Evolutionary conservation across 2,113 vertebrate genomes (phyloP).

Genomic region (Lepus timidus): DNA sequence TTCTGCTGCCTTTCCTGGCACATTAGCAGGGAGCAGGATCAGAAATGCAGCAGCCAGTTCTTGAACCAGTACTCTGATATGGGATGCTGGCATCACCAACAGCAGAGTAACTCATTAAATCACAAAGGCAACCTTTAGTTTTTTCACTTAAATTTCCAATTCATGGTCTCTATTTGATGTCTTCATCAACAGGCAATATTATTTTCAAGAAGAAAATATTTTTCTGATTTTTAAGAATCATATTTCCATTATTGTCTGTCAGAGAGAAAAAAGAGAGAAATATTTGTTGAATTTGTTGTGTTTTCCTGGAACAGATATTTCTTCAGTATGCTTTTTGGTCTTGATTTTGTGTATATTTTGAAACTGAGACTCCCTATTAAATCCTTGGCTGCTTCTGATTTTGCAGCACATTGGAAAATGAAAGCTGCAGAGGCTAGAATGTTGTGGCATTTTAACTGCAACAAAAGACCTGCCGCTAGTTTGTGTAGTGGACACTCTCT

Average conservation of each 20-base stretch:
- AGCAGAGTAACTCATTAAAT: too few relatives aligned
- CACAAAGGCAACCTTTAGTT: too few relatives aligned
- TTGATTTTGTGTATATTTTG: not conserved
- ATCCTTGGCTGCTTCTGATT: not conserved
- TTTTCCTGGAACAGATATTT: not conserved
- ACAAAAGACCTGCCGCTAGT: not conserved
- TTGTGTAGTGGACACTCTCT: not conserved
- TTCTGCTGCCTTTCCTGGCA: too few relatives aligned
- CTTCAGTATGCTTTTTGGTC: not conserved
- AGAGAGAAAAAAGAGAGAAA: not conserved
- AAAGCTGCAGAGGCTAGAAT: not conserved
- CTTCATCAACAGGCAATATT: not conserved
- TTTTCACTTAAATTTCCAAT: not conserved
- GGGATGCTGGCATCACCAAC: too few relatives aligned
- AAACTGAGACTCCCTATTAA: not conserved
- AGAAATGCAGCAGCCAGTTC: too few relatives aligned
- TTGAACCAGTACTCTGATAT: too few relatives aligned
- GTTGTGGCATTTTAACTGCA: not conserved
- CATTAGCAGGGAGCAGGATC: too few relatives aligned
- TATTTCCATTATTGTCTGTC: not conserved
- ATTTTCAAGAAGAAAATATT: not conserved
- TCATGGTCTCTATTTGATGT: not conserved
- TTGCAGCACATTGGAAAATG: not conserved
- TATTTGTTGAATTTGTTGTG: not conserved
- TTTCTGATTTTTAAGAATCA: not conserved